Conservation (phyloP, 2,113 vertebrate genomes). For the Aramus guarauna region DNA sequence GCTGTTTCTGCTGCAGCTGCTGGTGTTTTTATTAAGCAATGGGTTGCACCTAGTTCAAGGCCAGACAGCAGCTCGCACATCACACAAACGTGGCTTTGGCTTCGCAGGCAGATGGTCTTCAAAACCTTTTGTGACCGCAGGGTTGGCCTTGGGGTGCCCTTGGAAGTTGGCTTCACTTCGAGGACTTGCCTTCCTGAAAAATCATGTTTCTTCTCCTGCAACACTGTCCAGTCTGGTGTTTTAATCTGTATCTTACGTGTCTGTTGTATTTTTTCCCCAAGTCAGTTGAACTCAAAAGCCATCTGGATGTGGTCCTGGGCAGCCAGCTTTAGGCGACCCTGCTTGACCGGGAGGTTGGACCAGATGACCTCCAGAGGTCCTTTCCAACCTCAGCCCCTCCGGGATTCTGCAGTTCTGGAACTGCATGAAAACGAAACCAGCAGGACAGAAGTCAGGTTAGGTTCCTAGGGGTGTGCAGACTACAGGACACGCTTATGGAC, state of each 20-base stretch:
- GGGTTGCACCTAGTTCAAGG: not conserved
- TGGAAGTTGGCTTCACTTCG: not conserved
- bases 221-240: not conserved
- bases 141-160: not conserved
- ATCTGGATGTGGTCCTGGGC: not conserved
- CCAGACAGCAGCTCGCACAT: not conserved
- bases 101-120: not conserved
- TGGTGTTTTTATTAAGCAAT: not conserved
- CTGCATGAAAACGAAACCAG: not conserved
- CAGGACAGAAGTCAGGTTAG: not conserved
- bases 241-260: rapidly evolving
- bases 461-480: not conserved
- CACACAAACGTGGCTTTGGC: not conserved
- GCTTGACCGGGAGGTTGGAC: not conserved
- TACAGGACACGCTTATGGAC: not conserved
- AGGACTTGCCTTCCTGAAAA: not conserved
- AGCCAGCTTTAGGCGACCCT: not conserved
- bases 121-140: not conserved
- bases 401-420: not conserved
- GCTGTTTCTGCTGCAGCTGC: not conserved
- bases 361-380: not conserved
- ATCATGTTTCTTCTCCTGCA: rapidly evolving
- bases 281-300: not conserved
- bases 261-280: rapidly evolving
- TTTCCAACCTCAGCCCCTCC: not conserved